Percentiles rank a stretch among this genome's conserved stretches.
phyloP scores from a whole-genome alignment of 2,888 invertebrate genomes.

The Mesoligia furuncula region DNA sequence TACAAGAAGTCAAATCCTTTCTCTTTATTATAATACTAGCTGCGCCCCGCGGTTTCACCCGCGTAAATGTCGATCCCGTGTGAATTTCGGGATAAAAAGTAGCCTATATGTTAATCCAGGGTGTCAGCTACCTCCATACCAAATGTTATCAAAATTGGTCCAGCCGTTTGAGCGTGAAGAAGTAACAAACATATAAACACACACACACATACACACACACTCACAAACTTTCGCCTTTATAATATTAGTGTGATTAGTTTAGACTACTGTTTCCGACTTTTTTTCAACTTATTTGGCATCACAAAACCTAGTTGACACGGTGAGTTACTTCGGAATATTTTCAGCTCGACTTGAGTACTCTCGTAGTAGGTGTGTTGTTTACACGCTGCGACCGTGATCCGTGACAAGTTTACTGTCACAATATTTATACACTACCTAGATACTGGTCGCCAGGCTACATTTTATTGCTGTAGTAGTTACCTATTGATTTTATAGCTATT shows the following conservation, averaged over 20 bases:
- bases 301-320: constrained; percentile 11
- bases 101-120: too few relatives aligned
- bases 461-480: constrained; percentile 44
- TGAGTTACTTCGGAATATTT: constrained; percentile 39
- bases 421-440: constrained; percentile 49
- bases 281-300: neutral
- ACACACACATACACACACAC: too few relatives aligned
- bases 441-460: constrained; percentile 26
- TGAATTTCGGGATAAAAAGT: too few relatives aligned
- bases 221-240: too few relatives aligned
- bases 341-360: constrained; percentile 46
- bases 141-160: too few relatives aligned
- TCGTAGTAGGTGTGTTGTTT: constrained; percentile 62
- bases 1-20: too few relatives aligned
- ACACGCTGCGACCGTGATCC: constrained; percentile 38
- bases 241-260: too few relatives aligned
- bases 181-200: too few relatives aligned
- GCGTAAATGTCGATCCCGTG: too few relatives aligned
- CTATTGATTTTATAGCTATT: constrained; percentile 50
- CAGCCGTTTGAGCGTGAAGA: too few relatives aligned
- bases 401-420: constrained; percentile 57
- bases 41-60: too few relatives aligned
- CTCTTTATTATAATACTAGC: neutral
- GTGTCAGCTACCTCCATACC: too few relatives aligned
- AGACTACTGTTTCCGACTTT: neutral